These are phyloP conservation scores for Scaptomyza pallida DNA, from an alignment of 1,140 invertebrate genomes.

Conservation along the genomic window DNA sequence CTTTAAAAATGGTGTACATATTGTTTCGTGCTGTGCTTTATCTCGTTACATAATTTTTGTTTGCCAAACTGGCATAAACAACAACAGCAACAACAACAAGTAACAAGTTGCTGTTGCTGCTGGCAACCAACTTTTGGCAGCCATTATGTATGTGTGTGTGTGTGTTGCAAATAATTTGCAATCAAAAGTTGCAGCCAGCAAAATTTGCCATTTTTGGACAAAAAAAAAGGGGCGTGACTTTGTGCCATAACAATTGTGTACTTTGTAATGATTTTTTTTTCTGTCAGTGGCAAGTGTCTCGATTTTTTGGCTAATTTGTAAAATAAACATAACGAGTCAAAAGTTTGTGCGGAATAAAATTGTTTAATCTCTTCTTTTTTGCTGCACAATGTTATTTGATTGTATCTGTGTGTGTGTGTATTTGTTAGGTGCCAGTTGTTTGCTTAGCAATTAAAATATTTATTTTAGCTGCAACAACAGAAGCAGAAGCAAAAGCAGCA, in stretches of 20 bases:
- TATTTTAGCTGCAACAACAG: conserved; percentile 41
- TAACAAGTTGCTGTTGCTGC: conserved; percentile 47
- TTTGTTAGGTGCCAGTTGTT: conserved; percentile 38
- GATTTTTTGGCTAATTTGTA: conserved; percentile 63
- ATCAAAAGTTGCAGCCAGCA: conserved; percentile 71
- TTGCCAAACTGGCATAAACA: conserved; percentile 57
- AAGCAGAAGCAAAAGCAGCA: neutral
- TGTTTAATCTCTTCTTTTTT: conserved; percentile 7
- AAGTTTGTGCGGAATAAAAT: conserved; percentile 23
- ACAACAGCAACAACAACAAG: conserved; percentile 39
- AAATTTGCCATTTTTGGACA: conserved; percentile 46
- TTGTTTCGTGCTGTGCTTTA: conserved; percentile 31
- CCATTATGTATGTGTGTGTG: conserved; percentile 33
- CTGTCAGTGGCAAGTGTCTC: conserved; percentile 17
- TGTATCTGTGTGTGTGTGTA: conserved; percentile 12
- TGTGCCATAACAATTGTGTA: conserved; percentile 39
- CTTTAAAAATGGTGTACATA: conserved; percentile 14
- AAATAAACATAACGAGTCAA: conserved; percentile 60
- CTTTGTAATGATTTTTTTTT: conserved; percentile 26
- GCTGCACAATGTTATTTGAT: neutral
- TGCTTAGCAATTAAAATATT: conserved; percentile 74
- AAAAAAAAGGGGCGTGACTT: conserved; percentile 33
- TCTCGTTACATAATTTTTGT: conserved; percentile 69
- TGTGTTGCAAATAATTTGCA: conserved; percentile 76
- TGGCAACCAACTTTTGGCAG: conserved; percentile 67